Conservation (phyloP, 1,140 invertebrate genomes). For the Yoshiicerus persimilis region DNA sequence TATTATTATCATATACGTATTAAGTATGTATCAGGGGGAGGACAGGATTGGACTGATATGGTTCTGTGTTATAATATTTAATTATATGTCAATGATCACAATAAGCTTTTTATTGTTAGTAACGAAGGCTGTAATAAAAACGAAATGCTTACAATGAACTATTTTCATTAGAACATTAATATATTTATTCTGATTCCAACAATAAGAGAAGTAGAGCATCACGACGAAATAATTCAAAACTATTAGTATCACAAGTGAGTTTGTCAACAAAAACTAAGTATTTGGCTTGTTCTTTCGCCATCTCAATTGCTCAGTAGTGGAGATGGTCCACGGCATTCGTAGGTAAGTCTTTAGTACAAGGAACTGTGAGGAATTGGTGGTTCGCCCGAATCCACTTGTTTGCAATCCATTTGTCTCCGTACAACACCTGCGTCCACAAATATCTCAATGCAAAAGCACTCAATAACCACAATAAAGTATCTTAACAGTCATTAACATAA, state of each 20-base stretch:
- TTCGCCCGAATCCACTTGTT: slow-evolving; percentile 51
- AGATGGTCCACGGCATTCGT: background rate
- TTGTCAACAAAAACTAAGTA: background rate
- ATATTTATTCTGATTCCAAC: background rate
- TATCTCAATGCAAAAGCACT: background rate
- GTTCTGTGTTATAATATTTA: background rate
- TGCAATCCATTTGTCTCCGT: slow-evolving; percentile 88
- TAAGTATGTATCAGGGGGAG: background rate
- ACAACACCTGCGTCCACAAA: slow-evolving; percentile 62
- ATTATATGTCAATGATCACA: background rate
- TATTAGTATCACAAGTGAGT: slow-evolving; percentile 3
- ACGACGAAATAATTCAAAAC: background rate
- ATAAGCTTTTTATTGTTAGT: background rate
- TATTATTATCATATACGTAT: background rate
- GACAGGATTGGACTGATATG: background rate
- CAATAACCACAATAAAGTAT: background rate
- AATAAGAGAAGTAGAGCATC: background rate
- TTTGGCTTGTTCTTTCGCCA: background rate
- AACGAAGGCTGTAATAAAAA: slow-evolving; percentile 1
- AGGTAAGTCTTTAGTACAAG: slow-evolving; percentile 34
- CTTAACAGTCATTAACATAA: background rate
- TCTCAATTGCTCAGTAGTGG: background rate
- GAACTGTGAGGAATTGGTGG: slow-evolving; percentile 40
- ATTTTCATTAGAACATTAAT: background rate
- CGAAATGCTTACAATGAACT: background rate